phyloP scores from a whole-genome alignment of 2,113 vertebrate species.

The Hemibates koningsi region DNA sequence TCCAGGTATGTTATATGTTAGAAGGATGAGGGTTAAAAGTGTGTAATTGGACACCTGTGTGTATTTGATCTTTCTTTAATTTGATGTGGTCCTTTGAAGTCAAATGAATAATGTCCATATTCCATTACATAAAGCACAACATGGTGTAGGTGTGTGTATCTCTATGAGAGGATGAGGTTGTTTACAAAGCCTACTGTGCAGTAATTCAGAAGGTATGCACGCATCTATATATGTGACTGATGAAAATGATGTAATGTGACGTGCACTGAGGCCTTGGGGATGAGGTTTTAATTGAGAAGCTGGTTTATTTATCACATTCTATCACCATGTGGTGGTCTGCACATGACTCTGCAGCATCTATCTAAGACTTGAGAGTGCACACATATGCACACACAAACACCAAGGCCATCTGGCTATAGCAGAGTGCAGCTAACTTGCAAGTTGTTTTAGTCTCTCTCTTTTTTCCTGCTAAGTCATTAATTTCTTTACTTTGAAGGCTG shows the following conservation, averaged over 20 bases:
- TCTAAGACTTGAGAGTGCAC: not conserved
- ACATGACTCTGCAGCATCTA: not conserved
- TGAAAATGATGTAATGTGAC: conserved; percentile 15
- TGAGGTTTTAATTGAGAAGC: conserved; percentile 38
- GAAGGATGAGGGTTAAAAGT: not conserved
- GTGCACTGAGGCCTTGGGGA: not conserved
- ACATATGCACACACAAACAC: not conserved
- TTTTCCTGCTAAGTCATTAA: not conserved
- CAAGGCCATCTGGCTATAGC: conserved; percentile 13
- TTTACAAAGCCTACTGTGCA: not conserved
- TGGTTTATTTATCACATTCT: conserved; percentile 16
- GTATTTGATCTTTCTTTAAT: not conserved
- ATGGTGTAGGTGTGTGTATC: not conserved
- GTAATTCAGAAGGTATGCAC: not conserved
- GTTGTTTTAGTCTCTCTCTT: not conserved
- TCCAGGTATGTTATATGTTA: not conserved
- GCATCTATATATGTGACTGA: not conserved
- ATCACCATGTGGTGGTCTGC: conserved; percentile 20
- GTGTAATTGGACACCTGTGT: not conserved
- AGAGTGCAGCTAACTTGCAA: not conserved
- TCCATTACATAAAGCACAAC: not conserved
- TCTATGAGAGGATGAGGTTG: not conserved
- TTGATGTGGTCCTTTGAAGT: not conserved
- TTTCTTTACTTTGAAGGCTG: not conserved
- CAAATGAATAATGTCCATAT: not conserved